Percentiles rank a stretch among this genome's conserved stretches.
phyloP scores from a whole-genome alignment of 2,113 vertebrate species.

The Calyptommatus sinebrachiatus region DNA sequence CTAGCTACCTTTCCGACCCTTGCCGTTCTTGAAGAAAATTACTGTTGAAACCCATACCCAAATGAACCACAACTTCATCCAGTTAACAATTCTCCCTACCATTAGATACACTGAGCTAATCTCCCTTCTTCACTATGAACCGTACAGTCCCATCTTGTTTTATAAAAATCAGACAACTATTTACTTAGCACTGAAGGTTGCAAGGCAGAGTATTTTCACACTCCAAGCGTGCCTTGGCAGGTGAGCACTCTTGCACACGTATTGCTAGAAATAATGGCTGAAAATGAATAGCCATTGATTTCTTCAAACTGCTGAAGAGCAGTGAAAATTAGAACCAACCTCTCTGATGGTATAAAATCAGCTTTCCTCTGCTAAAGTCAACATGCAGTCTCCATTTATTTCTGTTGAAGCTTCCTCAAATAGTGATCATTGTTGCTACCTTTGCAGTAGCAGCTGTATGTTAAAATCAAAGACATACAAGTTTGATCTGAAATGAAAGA shows the following conservation, averaged over 20 bases:
- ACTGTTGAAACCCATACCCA: conserved; percentile 14
- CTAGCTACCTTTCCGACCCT: neutral
- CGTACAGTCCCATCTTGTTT: neutral
- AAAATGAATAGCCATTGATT: conserved; percentile 36
- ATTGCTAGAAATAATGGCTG: conserved; percentile 3
- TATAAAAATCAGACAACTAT: neutral
- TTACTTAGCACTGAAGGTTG: neutral
- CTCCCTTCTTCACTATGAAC: neutral
- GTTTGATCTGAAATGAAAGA: neutral
- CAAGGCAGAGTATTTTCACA: conserved; percentile 10
- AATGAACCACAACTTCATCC: neutral
- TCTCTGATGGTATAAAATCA: conserved; percentile 13
- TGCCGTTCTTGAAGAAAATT: neutral
- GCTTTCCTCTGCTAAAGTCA: neutral
- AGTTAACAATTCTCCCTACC: neutral
- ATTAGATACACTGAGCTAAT: neutral
- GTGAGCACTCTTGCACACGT: neutral
- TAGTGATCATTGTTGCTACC: neutral
- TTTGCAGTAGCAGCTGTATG: neutral
- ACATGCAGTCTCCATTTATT: neutral
- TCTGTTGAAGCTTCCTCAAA: neutral
- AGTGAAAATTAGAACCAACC: neutral
- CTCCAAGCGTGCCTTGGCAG: neutral
- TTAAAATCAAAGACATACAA: neutral
- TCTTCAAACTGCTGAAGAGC: conserved; percentile 11